Evolutionary conservation across 1,140 invertebrate species (phyloP), one percentile per base, ranked within the genome.

Genomic region (Ceratina australensis): DNA sequence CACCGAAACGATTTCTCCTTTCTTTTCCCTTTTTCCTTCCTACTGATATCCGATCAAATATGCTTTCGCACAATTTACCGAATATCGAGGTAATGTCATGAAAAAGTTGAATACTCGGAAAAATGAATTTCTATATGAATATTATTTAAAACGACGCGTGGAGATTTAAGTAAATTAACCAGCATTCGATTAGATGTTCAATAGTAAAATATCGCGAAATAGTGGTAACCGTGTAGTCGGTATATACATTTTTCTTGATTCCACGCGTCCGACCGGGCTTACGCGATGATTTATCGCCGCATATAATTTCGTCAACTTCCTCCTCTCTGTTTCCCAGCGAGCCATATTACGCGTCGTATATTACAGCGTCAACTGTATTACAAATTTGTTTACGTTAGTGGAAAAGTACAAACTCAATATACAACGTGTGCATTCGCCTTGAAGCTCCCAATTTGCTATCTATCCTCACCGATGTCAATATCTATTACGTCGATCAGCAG

Each of bases 281-380:
- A 20, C 24, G 10, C 18, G 57, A 72, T 72, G 57, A 61, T 61
- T 50, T 61, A 50, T 72, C 57, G 42, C 13, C 13, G 7, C 18
- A 49, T 28, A 67, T 71, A 77, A 77, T 77, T 77, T 77, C 74
- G 74, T 77, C 74, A 77, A 77, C 66, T 71, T 69, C 66, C 52
- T 76, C 61, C 74, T 18, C 57, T 20, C 2, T 67, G 64, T 75
- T 75, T 50, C 64, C 22, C 42, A 33, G 63, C 16, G n/a, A 50
- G 61, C 28, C 65, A 22, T 77, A 77, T 61, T 24, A 65, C 69
- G 33, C 65, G 65, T 47, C 26, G 50, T 77, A 24, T 26, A 15
- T 71, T 71, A 77, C 24, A 61, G 57, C 20, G 74, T 47, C 66
- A 61, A 42, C 74, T 20, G 33, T 63, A 54, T 71, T 52, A 60